Base-by-base conservation (phyloP, 2,888 invertebrate species). In the Neoascia interrupta region DNA sequence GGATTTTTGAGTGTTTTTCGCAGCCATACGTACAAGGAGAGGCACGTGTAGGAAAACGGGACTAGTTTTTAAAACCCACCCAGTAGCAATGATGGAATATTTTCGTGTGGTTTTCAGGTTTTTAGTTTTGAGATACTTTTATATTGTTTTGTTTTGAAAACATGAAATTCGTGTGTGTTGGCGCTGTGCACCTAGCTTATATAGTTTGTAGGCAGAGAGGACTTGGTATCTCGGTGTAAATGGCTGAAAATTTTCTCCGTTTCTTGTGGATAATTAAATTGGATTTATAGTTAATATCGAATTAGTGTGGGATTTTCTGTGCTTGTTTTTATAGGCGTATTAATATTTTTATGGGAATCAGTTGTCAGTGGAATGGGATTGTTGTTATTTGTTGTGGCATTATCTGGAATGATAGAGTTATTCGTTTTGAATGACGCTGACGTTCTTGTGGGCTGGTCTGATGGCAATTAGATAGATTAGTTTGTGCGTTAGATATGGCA, bases 1-100 rank as follows among this genome's bases (percentile, higher is more conserved):
- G 75, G 75, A 76, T 76, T 76, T 76, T 70, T 69, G 70, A 76
- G 76, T 76, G 76, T 76, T 70, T 66, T 53, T 69, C 45, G 58
- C 53, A 16, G n/a, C n/a, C n/a, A n/a, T n/a, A n/a, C n/a, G n/a
- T n/a, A n/a, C n/a, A n/a, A n/a, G n/a, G n/a, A n/a, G n/a, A n/a
- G n/a, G n/a, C n/a, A n/a, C n/a, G 47, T 47, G 23, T 36, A 4
- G 5, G 15, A 2, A 34, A 5, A 15, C 1, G 15, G n/a, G 13
- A 26, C 21, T 26, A 16, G 36, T 8, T n/a, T 8, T 31, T n/a
- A n/a, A n/a, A n/a, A n/a, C n/a, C n/a, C n/a, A n/a, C n/a, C n/a
- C n/a, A 6, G 37, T 3, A 15, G 26, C 16, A 51, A 23, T 56
- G 31, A 23, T 64, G 63, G 61, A 74, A 60, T 61, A 56, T 47